These are phyloP conservation scores for Vulpes vulpes DNA, from an alignment of 2,113 vertebrate genomes.

Conservation along the genomic window DNA sequence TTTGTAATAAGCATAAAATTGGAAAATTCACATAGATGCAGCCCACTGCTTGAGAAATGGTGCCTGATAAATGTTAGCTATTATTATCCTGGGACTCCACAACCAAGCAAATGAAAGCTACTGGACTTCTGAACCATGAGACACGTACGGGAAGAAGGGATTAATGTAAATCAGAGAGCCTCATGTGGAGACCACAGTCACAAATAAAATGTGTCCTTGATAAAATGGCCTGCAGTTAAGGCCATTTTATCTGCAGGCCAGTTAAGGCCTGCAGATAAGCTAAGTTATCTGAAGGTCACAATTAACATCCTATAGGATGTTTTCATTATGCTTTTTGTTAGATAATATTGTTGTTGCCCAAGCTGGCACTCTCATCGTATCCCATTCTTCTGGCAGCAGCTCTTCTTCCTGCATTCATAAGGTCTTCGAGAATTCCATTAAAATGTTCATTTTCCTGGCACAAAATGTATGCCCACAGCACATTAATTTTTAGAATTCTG, in stretches of 20 bases:
- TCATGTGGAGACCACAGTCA: not conserved
- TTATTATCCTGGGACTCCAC: not conserved
- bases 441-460: not conserved
- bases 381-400: not conserved
- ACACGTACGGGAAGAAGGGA: not conserved
- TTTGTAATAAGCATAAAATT: not conserved
- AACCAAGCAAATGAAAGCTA: not conserved
- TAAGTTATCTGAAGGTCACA: not conserved
- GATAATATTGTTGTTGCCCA: not conserved
- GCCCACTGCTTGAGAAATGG: not conserved
- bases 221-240: not conserved
- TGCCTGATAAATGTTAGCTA: not conserved
- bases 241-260: too few relatives aligned
- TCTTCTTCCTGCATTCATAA: not conserved
- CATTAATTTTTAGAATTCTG: constrained; percentile 79
- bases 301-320: not conserved
- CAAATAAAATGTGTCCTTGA: not conserved
- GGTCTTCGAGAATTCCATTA: constrained; percentile 53
- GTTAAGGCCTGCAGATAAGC: not conserved
- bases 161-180: not conserved
- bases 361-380: not conserved
- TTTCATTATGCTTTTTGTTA: constrained; percentile 51
- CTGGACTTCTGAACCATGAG: not conserved
- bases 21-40: not conserved
- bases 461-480: constrained; percentile 10